Conservation (phyloP, 1,140 invertebrate species). For the Drosophila watanabei region DNA sequence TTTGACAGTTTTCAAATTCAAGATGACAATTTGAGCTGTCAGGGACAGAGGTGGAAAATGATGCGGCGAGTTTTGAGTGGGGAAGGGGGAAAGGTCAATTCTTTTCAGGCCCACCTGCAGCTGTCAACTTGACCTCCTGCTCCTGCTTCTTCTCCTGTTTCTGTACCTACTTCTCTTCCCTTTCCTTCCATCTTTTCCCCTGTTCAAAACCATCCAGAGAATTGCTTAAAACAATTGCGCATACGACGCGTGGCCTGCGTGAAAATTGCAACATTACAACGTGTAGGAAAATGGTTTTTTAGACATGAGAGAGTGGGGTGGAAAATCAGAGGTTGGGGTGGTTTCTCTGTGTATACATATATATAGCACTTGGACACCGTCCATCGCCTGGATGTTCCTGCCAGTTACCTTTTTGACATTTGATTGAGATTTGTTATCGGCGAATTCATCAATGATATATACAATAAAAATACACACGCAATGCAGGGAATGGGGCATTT, state of each 20-base stretch:
- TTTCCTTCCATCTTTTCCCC: neutral
- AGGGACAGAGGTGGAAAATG: slow-evolving; percentile 41
- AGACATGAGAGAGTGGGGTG: neutral
- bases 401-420: slow-evolving; percentile 86
- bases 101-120: slow-evolving; percentile 40
- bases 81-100: slow-evolving; percentile 18
- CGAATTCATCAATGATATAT: slow-evolving; percentile 85
- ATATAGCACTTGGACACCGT: slow-evolving; percentile 32
- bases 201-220: slow-evolving; percentile 18
- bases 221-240: slow-evolving; percentile 79
- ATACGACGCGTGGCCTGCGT: slow-evolving; percentile 79
- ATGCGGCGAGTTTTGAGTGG: neutral
- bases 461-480: slow-evolving; percentile 76
- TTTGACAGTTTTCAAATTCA: slow-evolving; percentile 68
- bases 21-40: slow-evolving; percentile 83
- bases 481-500: neutral
- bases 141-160: neutral
- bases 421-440: slow-evolving; percentile 86
- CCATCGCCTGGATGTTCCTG: slow-evolving; percentile 51
- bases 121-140: slow-evolving; percentile 10
- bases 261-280: slow-evolving; percentile 84
- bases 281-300: slow-evolving; percentile 34
- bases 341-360: neutral
- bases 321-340: neutral
- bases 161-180: neutral